phyloP scores from a whole-genome alignment of 23 tunicate species.

The Trididemnum nubilum region DNA sequence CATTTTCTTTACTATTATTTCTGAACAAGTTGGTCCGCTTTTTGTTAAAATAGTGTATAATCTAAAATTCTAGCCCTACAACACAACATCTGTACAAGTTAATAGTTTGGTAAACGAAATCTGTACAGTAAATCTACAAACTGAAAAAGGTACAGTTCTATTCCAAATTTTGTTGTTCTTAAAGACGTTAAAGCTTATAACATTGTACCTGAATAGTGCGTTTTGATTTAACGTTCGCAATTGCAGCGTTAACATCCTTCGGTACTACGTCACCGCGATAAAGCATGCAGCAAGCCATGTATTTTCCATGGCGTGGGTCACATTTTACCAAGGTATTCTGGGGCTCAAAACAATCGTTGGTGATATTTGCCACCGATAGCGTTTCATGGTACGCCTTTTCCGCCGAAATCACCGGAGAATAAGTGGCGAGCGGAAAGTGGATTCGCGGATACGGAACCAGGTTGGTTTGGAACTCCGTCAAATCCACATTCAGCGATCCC shows the following conservation, averaged over 20 bases:
- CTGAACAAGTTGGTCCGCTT: too few species aligned
- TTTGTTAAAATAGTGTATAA: too few species aligned
- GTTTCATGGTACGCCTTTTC: conserved; percentile 62
- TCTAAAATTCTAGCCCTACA: too few species aligned
- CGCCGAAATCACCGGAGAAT: conserved; percentile 64
- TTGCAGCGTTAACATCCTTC: conserved; percentile 65
- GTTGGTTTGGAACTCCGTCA: conserved; percentile 75
- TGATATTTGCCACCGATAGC: conserved; percentile 46
- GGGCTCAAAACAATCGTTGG: conserved; percentile 59
- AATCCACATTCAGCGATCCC: conserved; percentile 74
- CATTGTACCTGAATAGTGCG: conserved; percentile 49
- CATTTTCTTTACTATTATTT: too few species aligned
- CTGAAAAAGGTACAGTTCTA: too few species aligned
- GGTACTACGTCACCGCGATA: conserved; percentile 69
- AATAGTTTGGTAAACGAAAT: too few species aligned
- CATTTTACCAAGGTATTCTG: conserved; percentile 53
- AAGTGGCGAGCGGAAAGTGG: conserved; percentile 73
- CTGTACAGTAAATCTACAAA: too few species aligned
- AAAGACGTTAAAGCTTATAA: too few species aligned
- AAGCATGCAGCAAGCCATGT: conserved; percentile 72
- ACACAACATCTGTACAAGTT: too few species aligned
- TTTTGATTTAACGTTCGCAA: conserved; percentile 43
- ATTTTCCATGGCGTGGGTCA: conserved; percentile 53
- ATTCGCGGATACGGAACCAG: conserved; percentile 72
- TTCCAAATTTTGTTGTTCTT: too few species aligned